A percentile compares a stretch with the other conserved stretches of the same genome.
Evolutionary conservation across 2,797 vertebrate genomes (phyloP).

Genomic region (Pseudochromis fuscus): DNA sequence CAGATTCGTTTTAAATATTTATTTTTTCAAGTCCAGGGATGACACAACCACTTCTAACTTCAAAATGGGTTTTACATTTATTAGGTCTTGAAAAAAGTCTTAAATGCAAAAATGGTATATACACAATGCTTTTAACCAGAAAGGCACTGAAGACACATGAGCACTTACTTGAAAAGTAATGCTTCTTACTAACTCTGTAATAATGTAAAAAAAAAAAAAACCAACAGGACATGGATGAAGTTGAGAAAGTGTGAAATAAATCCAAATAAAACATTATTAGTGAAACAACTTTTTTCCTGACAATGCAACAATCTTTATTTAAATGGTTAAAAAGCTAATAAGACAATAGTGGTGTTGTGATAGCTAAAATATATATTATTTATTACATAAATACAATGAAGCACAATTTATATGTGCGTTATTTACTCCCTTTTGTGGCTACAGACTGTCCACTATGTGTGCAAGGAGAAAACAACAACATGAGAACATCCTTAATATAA

Average conservation of each 20-base stretch:
- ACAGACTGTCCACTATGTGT: conserved; percentile 67
- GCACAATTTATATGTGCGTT: conserved; percentile 68
- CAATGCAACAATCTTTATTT: conserved; percentile 77
- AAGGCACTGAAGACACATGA: conserved; percentile 82
- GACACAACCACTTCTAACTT: conserved; percentile 54
- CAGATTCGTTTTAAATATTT: conserved; percentile 45
- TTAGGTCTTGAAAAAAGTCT: conserved; percentile 75
- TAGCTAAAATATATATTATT: conserved; percentile 88
- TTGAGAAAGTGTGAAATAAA: conserved; percentile 44
- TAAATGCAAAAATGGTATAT: conserved; percentile 75
- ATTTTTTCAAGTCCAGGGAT: conserved; percentile 58
- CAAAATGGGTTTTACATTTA: conserved; percentile 83
- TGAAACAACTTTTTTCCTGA: conserved; percentile 53
- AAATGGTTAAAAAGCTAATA: conserved; percentile 81
- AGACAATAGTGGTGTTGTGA: conserved; percentile 88
- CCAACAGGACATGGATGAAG: conserved; percentile 18
- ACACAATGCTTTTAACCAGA: conserved; percentile 78
- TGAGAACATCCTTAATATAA: conserved; percentile 63
- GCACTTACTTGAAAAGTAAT: conserved; percentile 44
- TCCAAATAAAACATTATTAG: conserved; percentile 44
- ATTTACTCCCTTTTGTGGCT: conserved; percentile 76
- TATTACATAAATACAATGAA: conserved; percentile 85
- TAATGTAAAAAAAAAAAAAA: conserved; percentile 41
- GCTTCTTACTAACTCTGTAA: conserved; percentile 59
- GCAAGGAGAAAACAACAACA: conserved; percentile 62